A percentile compares a stretch with the other conserved stretches of the same genome.
Conservation (phyloP, 30 jellyfish, hydroid and myxozoan species). For the Hydra vulgaris region DNA sequence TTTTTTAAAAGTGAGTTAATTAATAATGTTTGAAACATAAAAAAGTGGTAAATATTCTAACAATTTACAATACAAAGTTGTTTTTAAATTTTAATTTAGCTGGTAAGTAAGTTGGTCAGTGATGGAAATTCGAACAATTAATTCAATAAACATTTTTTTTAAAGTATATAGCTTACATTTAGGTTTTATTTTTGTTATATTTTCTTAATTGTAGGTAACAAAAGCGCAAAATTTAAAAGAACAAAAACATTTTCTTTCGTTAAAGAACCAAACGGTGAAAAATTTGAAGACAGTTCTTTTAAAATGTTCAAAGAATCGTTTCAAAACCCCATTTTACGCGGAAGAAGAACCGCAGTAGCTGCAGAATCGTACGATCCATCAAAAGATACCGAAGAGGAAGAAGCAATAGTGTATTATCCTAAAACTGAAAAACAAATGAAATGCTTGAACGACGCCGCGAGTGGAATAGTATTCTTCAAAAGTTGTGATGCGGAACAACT, state of each 20-base stretch:
- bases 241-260: background rate
- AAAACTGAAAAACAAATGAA: slow-evolving; percentile 69
- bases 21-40: background rate
- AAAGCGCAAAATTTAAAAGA: background rate
- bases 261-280: background rate
- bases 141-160: background rate
- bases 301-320: background rate
- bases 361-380: slow-evolving; percentile 98
- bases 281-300: background rate
- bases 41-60: background rate
- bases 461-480: slow-evolving; percentile 66
- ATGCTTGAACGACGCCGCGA: slow-evolving; percentile 67
- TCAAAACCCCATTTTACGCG: slow-evolving; percentile 36
- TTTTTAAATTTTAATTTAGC: no score
- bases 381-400: slow-evolving; percentile 44
- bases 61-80: no score
- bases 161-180: background rate
- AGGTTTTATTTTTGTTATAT: no score
- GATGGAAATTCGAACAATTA: no score
- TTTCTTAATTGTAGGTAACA: background rate
- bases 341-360: slow-evolving; percentile 97
- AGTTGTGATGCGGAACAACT: slow-evolving; percentile 61
- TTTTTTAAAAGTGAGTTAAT: background rate
- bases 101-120: no score
- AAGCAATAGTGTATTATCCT: slow-evolving; percentile 42